A percentile compares a stretch with the other conserved stretches of the same genome.
These are phyloP conservation scores for Pteromalus puparum DNA, from an alignment of 1,140 invertebrate genomes.

Conservation along the genomic window DNA sequence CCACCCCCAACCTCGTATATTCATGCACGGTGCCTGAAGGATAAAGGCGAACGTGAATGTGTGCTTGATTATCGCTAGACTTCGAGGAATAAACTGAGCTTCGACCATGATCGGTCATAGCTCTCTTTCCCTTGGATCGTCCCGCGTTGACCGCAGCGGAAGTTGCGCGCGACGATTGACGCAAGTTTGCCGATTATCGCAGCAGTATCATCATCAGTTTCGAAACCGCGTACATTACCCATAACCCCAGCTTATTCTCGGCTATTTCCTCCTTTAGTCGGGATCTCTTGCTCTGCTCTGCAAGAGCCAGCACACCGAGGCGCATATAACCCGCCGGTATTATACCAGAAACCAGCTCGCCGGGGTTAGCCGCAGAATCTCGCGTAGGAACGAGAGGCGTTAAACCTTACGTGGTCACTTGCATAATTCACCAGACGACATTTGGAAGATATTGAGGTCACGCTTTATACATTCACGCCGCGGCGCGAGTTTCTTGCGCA, in stretches of 20 bases:
- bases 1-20: constrained; percentile 44
- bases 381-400: not conserved
- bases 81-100: too few species aligned
- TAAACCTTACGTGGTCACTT: constrained; percentile 53
- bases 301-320: too few species aligned
- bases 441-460: constrained; percentile 53
- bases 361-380: constrained; percentile 34
- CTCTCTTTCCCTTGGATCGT: too few species aligned
- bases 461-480: not conserved
- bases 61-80: not conserved
- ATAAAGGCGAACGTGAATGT: not conserved
- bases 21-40: constrained; percentile 44
- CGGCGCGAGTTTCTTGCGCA: not conserved
- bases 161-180: too few species aligned
- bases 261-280: too few species aligned
- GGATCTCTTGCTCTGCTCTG: too few species aligned
- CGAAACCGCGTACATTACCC: not conserved
- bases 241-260: too few species aligned
- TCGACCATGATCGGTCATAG: not conserved
- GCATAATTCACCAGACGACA: constrained; percentile 60
- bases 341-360: not conserved
- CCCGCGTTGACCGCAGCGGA: too few species aligned
- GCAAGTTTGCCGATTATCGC: too few species aligned
- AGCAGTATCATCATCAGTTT: constrained; percentile 13
- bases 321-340: too few species aligned